A percentile compares a stretch with the other conserved stretches of the same genome.
Conservation (phyloP, 2,797 vertebrate species). For the Sebastes minor region DNA sequence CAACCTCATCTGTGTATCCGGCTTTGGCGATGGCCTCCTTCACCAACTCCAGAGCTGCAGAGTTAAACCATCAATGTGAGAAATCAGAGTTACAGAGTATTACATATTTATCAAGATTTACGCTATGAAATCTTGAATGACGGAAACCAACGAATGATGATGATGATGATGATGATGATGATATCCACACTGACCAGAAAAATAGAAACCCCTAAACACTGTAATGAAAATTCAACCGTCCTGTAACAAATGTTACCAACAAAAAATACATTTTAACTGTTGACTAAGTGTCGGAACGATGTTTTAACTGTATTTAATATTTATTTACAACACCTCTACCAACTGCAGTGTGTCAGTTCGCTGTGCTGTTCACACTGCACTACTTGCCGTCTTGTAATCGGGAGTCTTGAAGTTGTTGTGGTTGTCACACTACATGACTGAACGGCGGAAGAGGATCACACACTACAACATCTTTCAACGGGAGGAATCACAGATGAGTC, state of each 20-base stretch:
- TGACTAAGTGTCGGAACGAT: neutral
- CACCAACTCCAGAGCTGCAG: conserved; percentile 89
- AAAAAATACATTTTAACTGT: neutral
- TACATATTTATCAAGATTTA: neutral
- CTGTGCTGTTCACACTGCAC: no score
- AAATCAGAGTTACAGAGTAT: neutral
- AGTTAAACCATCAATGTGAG: neutral
- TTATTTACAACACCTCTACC: neutral
- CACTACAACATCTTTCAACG: neutral
- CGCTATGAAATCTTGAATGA: neutral
- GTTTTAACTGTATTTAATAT: neutral
- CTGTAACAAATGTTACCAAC: neutral
- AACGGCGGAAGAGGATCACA: neutral
- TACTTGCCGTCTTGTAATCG: no score
- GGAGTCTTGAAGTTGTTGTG: no score
- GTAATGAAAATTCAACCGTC: neutral
- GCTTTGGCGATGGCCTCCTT: conserved; percentile 91
- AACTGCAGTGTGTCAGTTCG: neutral
- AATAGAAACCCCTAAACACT: neutral
- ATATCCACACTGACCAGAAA: neutral
- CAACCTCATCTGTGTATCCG: conserved; percentile 91
- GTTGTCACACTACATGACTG: neutral
- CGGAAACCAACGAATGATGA: neutral
- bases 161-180: neutral
- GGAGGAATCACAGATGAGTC: neutral